Percentiles rank a stretch among this genome's conserved stretches.
phyloP scores from a whole-genome alignment of 1,140 invertebrate species.

The Temnothorax curvispinosus region DNA sequence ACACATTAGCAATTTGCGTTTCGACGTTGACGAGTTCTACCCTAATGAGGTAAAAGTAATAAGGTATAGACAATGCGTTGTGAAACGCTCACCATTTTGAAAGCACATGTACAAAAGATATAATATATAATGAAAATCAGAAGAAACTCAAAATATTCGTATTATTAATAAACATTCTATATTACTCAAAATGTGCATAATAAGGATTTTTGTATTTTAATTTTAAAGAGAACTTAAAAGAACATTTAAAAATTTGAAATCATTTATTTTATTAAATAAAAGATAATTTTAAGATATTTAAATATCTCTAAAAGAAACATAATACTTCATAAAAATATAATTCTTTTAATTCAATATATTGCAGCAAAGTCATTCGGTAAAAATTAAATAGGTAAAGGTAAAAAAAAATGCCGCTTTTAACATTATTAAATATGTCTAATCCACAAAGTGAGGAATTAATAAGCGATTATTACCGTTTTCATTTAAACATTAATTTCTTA shows the following conservation, averaged over 20 bases:
- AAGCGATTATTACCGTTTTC: slow-evolving; percentile 14
- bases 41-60: slow-evolving; percentile 33
- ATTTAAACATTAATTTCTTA: slow-evolving; percentile 5
- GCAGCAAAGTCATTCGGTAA: background rate
- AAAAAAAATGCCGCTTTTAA: background rate
- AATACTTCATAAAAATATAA: background rate
- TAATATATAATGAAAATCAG: background rate
- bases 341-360: background rate
- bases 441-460: background rate
- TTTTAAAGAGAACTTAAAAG: background rate
- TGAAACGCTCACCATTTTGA: background rate
- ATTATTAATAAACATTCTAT: background rate
- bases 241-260: background rate
- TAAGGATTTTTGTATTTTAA: background rate
- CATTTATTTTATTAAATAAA: background rate
- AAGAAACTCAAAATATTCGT: background rate
- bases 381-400: background rate
- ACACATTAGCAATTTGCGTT: slow-evolving; percentile 53
- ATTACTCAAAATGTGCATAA: background rate
- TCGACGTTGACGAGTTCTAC: slow-evolving; percentile 16
- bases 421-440: background rate
- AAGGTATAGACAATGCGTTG: background rate
- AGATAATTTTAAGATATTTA: background rate
- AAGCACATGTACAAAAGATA: background rate
- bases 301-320: background rate